Base-by-base conservation (phyloP, 30 jellyfish, hydroid and myxozoan species). In the Aurelia coerulea region DNA sequence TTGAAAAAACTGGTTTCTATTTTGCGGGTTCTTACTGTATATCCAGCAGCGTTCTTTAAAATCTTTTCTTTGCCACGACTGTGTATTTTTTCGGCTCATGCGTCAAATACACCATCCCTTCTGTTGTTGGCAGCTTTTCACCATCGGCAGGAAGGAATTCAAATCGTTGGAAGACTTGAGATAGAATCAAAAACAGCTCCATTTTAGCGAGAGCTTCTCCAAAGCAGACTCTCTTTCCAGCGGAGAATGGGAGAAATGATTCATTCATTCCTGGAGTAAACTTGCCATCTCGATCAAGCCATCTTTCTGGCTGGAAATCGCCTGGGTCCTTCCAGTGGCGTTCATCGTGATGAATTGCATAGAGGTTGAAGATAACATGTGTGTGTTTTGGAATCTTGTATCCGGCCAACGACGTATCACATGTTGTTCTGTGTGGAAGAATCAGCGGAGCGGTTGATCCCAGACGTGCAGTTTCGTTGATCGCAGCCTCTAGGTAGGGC, bases 331-430 rank as follows among this genome's bases (percentile, higher is more conserved):
- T 52, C 89, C 88, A 85, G 39, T 85, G 75, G 10, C 81, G 89
- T 42, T 75, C 89, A 63, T 85, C 94, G 16, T 68, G 83, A 56
- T 85, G 94, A 11, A 85, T 62, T 19, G 89, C 82, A 63, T 76
- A 85, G 58, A 74, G 42, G 31, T 79, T 79, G 80, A 34, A 79
- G 89, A 79, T 62, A 41, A 85, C 94, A 69, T 85, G 88, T 65
- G 94, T 73, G 34, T 74, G 39, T 52, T 85, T 85, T 49, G 94
- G 88, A 39, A 85, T 37, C n/a, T 62, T 56, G 65, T 74, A 85
- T 63, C 94, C 94, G 16, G 71, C 89, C 35, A 85, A 64, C 8
- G 82, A 18, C 17, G 94, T 85, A 73, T 85, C 83, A 76, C 94
- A 73, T 5, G 94, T 85, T 1, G 94, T 85, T 32, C 65, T 62